Base-by-base conservation (phyloP, 2,113 vertebrate genomes). In the Bombycilla garrulus region DNA sequence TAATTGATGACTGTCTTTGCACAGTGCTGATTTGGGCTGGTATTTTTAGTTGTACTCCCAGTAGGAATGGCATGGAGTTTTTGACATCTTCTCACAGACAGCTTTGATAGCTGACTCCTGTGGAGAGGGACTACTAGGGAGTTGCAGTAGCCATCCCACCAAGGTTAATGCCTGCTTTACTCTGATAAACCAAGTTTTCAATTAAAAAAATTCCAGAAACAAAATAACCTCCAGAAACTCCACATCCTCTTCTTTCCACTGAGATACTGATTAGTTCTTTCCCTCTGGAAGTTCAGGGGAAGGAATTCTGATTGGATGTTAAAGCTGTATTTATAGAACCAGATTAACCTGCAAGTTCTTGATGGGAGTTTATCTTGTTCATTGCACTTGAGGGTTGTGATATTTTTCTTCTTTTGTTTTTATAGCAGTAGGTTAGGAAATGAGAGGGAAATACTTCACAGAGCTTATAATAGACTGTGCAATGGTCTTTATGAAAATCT, bases 1-100 rank as follows among this genome's bases (percentile, higher is more conserved):
- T 70, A 20, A 54, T 92, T 92, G 87, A 92, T 70, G 74, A 70
- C 13, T 73, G 36, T 28, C 50, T 74, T 78, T 81, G 76, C 67
- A 62, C 21, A 16, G 62, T 88, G 36, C 82, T 95, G 73, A 81
- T 93, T 94, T 90, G 92, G 29, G 57, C 50, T 86, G 88, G 62
- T 95, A 80, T 92, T 94, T 93, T 88, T 67, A 93, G 62, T 78
- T 83, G 54, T 70, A 18, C 31, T 94, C 88, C 82, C 86, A 25
- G 50, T 64, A 92, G 88, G 42, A 92, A 66, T 73, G 74, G 35
- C 64, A 38, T 25, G 50, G 64, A 77, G 67, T 58, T 88, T 87
- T 79, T 74, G 60, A 89, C 51, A 78, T n/a, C n/a, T 29, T 57
- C 38, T 82, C 48, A 28, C 48, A 40, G 61, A n/a, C 16, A 65